Base-by-base conservation (phyloP, 2,888 invertebrate genomes). In the Chloroclystis v-ata region DNA sequence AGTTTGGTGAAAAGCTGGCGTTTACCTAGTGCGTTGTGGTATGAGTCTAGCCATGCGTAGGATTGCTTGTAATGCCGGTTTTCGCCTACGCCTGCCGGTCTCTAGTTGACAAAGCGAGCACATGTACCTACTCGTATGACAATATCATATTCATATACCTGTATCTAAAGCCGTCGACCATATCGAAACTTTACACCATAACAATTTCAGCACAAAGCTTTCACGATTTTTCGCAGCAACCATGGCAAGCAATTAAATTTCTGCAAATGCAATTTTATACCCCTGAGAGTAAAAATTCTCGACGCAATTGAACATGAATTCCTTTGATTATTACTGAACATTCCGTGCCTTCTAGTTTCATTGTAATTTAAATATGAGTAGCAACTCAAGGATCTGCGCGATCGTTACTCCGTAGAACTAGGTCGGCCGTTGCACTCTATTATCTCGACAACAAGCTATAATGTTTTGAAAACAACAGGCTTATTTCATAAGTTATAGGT, bases 401-500 rank as follows among this genome's bases (percentile, higher is more conserved):
- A 55, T 67, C 60, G 75, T 69, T 67, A 77, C 72, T 77, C 16
- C 77, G 75, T 78, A 82, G 73, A 86, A 84, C 67, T 83, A 57
- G 82, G 72, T 65, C 82, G 82, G 80, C 75, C 82, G 69, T 73
- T 80, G 83, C 80, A 64, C 81, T 57, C 48, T 78, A 82, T 78
- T 77, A 80, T 77, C 74, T 65, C 73, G 72, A 80, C 80, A 78
- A 75, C 71, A 66, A 78, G 75, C 72, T 66, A 64, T 75, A 72
- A 74, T 75, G 72, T 78, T 77, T 69, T 56, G 70, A 72, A 72
- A 78, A 75, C 75, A 72, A 61, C 64, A 51, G 58, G 67, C 10
- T 35, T 7, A 69, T 67, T 69, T 59, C 69, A 58, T 60, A 73
- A 70, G 67, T 66, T 57, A 47, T 47, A 35, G 42, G 54, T 47